These are phyloP conservation scores for Pitangus sulphuratus DNA, from an alignment of 2,797 vertebrate genomes.

Conservation along the genomic window DNA sequence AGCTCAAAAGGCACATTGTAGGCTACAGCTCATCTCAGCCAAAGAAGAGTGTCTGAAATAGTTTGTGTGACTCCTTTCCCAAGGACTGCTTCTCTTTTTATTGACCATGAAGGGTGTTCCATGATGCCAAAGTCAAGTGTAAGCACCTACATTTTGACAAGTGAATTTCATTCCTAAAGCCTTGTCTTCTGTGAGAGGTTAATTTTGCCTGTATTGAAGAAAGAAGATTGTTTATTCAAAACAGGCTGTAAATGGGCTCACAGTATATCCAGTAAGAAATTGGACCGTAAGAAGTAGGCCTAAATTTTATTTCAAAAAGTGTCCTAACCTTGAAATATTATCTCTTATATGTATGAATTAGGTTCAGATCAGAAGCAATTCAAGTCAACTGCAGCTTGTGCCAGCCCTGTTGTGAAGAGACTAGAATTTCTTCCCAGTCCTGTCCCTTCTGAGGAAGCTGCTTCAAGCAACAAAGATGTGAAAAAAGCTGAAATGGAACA, in stretches of 20 bases:
- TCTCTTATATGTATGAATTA: background rate
- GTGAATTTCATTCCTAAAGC: background rate
- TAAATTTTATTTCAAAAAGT: background rate
- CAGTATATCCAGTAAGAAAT: background rate
- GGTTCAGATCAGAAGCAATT: conserved; percentile 69
- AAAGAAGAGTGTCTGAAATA: background rate
- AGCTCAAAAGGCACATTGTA: background rate
- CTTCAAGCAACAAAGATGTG: conserved; percentile 50
- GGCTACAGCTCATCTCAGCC: background rate
- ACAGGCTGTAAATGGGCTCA: background rate
- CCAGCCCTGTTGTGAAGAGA: conserved; percentile 65
- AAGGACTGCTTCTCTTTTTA: background rate
- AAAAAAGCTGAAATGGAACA: conserved; percentile 52
- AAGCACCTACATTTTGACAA: background rate
- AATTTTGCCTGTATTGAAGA: background rate
- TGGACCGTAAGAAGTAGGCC: background rate
- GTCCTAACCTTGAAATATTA: background rate
- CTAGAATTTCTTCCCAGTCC: conserved; percentile 65
- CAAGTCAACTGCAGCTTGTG: conserved; percentile 66
- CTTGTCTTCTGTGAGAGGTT: background rate
- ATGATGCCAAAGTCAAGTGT: background rate
- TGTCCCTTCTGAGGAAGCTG: conserved; percentile 3
- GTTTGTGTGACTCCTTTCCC: background rate
- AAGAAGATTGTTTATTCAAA: background rate
- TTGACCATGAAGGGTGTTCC: background rate